Percentiles rank a stretch among this genome's conserved stretches.
phyloP scores from a whole-genome alignment of 30 jellyfish, hydroid and myxozoan species.

The Hydractinia symbiolongicarpus region DNA sequence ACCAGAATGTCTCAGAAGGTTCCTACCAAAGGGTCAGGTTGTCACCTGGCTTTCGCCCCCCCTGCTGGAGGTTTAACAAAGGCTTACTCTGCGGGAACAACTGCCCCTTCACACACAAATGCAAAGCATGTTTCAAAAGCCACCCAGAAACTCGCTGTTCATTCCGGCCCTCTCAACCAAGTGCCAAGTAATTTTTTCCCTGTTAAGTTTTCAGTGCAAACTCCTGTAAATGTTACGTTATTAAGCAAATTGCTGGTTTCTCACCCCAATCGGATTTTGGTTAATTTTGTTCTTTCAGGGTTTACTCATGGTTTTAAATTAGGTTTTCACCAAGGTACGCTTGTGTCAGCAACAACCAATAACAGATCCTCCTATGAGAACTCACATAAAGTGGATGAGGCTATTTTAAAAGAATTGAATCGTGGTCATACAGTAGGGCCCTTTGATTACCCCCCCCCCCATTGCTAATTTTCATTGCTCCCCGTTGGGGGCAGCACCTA shows the following conservation, averaged over 20 bases:
- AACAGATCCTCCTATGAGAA: neutral
- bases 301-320: neutral
- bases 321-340: neutral
- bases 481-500: neutral
- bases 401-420: neutral
- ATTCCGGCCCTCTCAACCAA: neutral
- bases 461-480: neutral
- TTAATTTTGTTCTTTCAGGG: constrained; percentile 1
- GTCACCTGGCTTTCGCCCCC: too few relatives aligned
- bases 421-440: neutral
- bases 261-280: neutral
- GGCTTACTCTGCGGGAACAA: too few relatives aligned
- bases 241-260: neutral
- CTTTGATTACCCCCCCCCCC: neutral
- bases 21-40: too few relatives aligned
- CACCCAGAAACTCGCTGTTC: neutral
- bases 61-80: too few relatives aligned
- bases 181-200: neutral
- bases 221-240: constrained; percentile 1
- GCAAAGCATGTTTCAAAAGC: neutral
- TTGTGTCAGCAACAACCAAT: neutral
- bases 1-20: too few relatives aligned
- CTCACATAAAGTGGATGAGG: neutral
- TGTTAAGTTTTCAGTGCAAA: neutral
- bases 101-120: too few relatives aligned